These are phyloP conservation scores for Automeris io DNA, from an alignment of 2,888 invertebrate species.

Conservation along the genomic window DNA sequence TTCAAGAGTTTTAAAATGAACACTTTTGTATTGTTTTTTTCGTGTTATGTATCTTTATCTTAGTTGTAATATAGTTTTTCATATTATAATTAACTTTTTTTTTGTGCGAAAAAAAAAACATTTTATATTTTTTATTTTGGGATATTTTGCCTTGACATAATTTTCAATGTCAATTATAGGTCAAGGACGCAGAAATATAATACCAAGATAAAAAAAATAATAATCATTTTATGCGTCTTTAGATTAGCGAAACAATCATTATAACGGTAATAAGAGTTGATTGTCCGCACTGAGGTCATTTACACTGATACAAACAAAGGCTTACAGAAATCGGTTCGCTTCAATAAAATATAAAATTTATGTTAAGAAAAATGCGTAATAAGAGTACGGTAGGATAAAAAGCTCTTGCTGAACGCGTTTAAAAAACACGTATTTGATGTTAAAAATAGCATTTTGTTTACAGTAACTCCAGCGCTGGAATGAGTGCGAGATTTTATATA, in stretches of 20 bases:
- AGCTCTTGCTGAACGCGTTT: not conserved
- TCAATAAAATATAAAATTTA: constrained; percentile 10
- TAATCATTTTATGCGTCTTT: not conserved
- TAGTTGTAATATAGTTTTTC: too few relatives aligned
- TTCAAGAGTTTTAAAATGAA: too few relatives aligned
- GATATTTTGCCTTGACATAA: too few relatives aligned
- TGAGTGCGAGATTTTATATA: constrained; percentile 1
- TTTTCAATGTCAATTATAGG: not conserved
- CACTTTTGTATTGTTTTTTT: too few relatives aligned
- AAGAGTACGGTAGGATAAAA: not conserved
- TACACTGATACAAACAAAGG: constrained; percentile 43
- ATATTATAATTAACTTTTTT: too few relatives aligned
- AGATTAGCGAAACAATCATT: constrained; percentile 27
- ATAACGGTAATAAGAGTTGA: constrained; percentile 48
- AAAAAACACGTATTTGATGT: not conserved
- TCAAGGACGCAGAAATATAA: not conserved
- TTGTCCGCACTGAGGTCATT: constrained; percentile 42
- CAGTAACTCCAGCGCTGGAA: not conserved
- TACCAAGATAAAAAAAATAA: not conserved
- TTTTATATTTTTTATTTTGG: too few relatives aligned
- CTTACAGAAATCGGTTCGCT: constrained; percentile 10
- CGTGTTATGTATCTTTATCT: too few relatives aligned
- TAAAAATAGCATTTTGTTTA: constrained; percentile 3
- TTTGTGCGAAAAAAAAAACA: too few relatives aligned
- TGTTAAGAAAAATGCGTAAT: not conserved